Evolutionary conservation across 2,888 invertebrate genomes (phyloP).

Genomic region (Hesperia comma): DNA sequence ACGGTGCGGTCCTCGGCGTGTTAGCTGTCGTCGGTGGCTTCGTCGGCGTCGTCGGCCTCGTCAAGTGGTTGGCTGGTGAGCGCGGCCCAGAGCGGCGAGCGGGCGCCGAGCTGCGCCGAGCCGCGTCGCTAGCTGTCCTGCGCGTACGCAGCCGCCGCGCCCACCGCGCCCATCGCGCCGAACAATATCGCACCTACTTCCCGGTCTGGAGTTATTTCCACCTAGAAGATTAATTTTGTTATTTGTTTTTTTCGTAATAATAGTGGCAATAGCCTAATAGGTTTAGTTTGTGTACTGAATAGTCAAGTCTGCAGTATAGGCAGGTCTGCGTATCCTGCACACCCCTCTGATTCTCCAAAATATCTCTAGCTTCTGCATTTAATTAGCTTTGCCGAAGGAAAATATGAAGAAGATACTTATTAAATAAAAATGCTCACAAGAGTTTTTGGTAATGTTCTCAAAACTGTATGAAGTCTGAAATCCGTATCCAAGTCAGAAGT

Average conservation of each 20-base stretch:
- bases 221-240: slow-evolving; percentile 54
- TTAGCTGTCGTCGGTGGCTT: slow-evolving; percentile 79
- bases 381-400: too few species aligned
- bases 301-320: too few species aligned
- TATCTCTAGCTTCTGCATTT: too few species aligned
- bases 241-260: background rate
- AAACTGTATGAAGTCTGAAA: too few species aligned
- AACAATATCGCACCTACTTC: slow-evolving; percentile 76
- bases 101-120: slow-evolving; percentile 76
- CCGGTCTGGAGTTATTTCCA: slow-evolving; percentile 79
- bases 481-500: too few species aligned
- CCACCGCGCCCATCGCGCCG: slow-evolving; percentile 67
- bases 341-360: too few species aligned
- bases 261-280: too few species aligned
- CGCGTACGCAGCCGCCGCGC: slow-evolving; percentile 64
- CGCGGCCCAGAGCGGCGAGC: slow-evolving; percentile 92
- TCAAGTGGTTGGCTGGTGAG: slow-evolving; percentile 87
- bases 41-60: slow-evolving; percentile 60
- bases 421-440: too few species aligned
- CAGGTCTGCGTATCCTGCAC: too few species aligned
- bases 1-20: slow-evolving; percentile 82
- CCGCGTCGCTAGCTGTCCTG: slow-evolving; percentile 85
- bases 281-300: too few species aligned
- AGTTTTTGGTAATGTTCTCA: too few species aligned
- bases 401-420: too few species aligned